These are phyloP conservation scores for Pheosia gnoma DNA, from an alignment of 2,888 invertebrate species.

Conservation along the genomic window DNA sequence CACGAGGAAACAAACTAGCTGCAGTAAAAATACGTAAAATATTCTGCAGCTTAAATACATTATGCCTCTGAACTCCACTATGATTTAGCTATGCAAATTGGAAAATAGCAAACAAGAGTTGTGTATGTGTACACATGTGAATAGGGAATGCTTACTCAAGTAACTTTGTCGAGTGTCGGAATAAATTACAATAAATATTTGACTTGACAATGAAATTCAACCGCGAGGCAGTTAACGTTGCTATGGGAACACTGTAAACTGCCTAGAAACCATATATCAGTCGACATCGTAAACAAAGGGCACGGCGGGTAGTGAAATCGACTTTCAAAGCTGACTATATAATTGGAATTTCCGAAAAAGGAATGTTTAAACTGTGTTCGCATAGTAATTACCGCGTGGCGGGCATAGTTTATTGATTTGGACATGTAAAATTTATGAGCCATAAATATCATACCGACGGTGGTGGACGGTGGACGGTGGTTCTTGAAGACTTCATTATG, in stretches of 20 bases:
- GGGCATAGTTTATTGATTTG: slow-evolving; percentile 37
- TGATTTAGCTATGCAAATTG: slow-evolving; percentile 47
- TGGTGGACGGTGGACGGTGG: slow-evolving; percentile 10
- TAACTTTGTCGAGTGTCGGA: slow-evolving; percentile 49
- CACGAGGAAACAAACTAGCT: background rate
- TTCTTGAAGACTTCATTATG: slow-evolving; percentile 22
- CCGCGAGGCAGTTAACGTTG: slow-evolving; percentile 37
- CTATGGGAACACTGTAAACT: slow-evolving; percentile 37
- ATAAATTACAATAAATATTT: slow-evolving; percentile 65
- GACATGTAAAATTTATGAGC: slow-evolving; percentile 31
- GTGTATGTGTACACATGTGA: slow-evolving; percentile 40
- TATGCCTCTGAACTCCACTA: slow-evolving; percentile 11
- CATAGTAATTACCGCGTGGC: slow-evolving; percentile 39
- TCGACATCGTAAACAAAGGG: slow-evolving; percentile 52
- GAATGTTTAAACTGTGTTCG: slow-evolving; percentile 40
- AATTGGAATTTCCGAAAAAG: slow-evolving; percentile 61
- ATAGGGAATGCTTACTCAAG: slow-evolving; percentile 35
- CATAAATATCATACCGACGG: slow-evolving; percentile 20
- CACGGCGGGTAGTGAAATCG: slow-evolving; percentile 46
- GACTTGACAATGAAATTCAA: slow-evolving; percentile 52
- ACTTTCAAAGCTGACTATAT: slow-evolving; percentile 52
- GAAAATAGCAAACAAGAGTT: slow-evolving; percentile 47
- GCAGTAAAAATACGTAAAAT: slow-evolving; percentile 25
- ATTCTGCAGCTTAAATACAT: slow-evolving; percentile 11
- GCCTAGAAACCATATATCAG: slow-evolving; percentile 58